Conservation (phyloP, 2,888 invertebrate species). For the Agrochola litura region DNA sequence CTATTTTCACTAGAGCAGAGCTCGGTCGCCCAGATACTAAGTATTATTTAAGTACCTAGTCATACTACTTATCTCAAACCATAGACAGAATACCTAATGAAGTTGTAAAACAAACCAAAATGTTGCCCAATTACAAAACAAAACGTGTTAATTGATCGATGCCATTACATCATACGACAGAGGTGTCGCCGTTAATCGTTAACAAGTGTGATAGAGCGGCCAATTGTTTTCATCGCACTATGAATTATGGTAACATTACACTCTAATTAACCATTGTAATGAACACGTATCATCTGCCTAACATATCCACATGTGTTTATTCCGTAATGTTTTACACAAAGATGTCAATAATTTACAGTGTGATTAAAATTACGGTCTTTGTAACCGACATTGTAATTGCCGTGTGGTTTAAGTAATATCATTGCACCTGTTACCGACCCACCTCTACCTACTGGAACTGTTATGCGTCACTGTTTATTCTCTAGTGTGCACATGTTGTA, state of each 20-base stretch:
- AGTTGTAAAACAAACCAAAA: conserved; percentile 25
- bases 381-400: conserved; percentile 32
- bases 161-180: conserved; percentile 31
- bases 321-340: conserved; percentile 18
- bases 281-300: conserved; percentile 45
- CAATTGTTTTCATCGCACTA: conserved; percentile 54
- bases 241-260: conserved; percentile 49
- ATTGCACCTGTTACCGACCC: conserved; percentile 49
- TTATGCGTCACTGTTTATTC: conserved; percentile 37
- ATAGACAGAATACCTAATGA: neutral
- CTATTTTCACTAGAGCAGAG: too few relatives aligned
- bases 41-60: too few relatives aligned
- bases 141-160: conserved; percentile 39
- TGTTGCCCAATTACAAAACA: conserved; percentile 27
- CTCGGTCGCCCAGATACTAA: too few relatives aligned
- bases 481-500: conserved; percentile 29
- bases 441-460: conserved; percentile 26
- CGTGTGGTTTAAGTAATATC: conserved; percentile 38
- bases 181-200: conserved; percentile 42
- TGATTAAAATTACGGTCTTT: conserved; percentile 46
- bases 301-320: conserved; percentile 31
- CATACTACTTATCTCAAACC: neutral
- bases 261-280: conserved; percentile 53
- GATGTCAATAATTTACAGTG: conserved; percentile 10
- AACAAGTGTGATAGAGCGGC: conserved; percentile 49